Evolutionary conservation across 2,113 vertebrate genomes (phyloP).

Genomic region (Riparia riparia): DNA sequence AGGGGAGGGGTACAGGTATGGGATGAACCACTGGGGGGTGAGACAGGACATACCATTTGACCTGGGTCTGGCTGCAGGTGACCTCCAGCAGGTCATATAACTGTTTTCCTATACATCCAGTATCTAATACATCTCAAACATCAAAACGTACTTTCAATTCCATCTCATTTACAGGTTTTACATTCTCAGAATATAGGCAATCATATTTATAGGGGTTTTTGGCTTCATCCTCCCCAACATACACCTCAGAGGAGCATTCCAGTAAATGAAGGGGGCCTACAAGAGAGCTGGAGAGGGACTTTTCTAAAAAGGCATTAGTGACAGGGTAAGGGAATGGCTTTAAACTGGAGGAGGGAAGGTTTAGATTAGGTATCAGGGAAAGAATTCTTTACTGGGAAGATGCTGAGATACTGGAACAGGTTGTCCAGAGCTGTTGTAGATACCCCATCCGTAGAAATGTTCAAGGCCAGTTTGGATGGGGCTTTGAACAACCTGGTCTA

Average conservation of each 20-base stretch:
- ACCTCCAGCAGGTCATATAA: too few species aligned
- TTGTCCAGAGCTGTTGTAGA: neutral
- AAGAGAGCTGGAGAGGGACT: neutral
- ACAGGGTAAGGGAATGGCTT: neutral
- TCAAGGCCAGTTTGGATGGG: neutral
- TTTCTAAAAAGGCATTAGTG: neutral
- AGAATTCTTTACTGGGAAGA: neutral
- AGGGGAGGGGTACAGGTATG: too few species aligned
- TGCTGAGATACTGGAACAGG: neutral
- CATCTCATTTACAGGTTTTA: too few species aligned
- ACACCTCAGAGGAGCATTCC: neutral
- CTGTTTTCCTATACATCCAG: too few species aligned
- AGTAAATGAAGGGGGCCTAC: neutral
- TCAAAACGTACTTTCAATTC: too few species aligned
- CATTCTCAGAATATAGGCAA: too few species aligned
- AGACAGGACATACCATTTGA: too few species aligned
- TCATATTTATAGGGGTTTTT: too few species aligned
- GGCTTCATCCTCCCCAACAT: too few species aligned
- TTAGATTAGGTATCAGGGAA: neutral
- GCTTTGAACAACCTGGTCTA: neutral
- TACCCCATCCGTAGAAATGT: neutral
- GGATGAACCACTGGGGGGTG: too few species aligned
- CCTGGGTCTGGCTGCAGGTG: too few species aligned
- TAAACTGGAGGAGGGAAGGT: neutral
- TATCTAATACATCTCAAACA: too few species aligned